Percentiles rank a stretch among this genome's conserved stretches.
phyloP scores from a whole-genome alignment of 2,888 invertebrate genomes.

The Actias luna region DNA sequence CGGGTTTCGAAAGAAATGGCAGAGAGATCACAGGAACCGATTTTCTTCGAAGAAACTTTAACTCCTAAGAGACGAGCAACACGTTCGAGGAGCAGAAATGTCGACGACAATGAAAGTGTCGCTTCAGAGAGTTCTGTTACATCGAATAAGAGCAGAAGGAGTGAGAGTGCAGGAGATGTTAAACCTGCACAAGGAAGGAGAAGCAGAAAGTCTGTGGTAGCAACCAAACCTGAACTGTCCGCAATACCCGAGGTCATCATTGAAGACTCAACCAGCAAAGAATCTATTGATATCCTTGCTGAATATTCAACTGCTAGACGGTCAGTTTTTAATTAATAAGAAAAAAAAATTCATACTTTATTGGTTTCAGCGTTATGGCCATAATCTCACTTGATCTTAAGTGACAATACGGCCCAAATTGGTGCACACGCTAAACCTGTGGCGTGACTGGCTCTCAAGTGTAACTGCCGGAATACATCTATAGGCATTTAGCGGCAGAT shows the following conservation, averaged over 20 bases:
- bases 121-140: constrained; percentile 56
- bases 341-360: too few species aligned
- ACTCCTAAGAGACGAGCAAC: constrained; percentile 49
- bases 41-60: constrained; percentile 44
- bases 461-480: too few species aligned
- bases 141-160: constrained; percentile 48
- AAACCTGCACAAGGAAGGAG: constrained; percentile 44
- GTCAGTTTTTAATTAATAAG: constrained; percentile 44
- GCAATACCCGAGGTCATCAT: constrained; percentile 69
- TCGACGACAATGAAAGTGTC: constrained; percentile 64
- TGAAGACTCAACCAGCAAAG: constrained; percentile 46
- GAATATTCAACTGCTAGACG: constrained; percentile 61
- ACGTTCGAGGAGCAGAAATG: constrained; percentile 48
- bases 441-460: too few species aligned
- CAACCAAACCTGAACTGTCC: constrained; percentile 63
- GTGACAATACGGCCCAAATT: too few species aligned
- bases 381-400: too few species aligned
- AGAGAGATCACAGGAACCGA: constrained; percentile 52
- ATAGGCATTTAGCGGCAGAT: too few species aligned
- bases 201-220: constrained; percentile 55
- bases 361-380: too few species aligned
- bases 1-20: constrained; percentile 64
- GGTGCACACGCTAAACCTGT: too few species aligned
- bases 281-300: constrained; percentile 35
- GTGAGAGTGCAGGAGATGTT: constrained; percentile 44